phyloP scores from a whole-genome alignment of 2,888 invertebrate species.

The Julus scandinavius region DNA sequence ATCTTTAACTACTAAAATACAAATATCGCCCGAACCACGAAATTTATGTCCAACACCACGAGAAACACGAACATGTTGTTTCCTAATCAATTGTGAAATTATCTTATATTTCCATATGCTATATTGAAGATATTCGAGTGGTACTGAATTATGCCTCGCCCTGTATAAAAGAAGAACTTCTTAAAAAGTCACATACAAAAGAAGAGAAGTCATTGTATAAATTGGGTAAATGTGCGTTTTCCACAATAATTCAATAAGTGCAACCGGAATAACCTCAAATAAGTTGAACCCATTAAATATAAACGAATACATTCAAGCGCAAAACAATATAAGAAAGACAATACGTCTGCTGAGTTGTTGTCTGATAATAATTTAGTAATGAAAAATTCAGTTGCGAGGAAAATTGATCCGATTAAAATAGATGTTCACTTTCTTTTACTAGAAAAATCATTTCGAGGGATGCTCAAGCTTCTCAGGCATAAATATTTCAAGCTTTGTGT shows the following conservation, averaged over 20 bases:
- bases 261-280: background rate
- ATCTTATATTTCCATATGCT: no score
- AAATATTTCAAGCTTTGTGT: background rate
- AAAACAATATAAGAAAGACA: background rate
- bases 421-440: background rate
- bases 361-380: slow-evolving; percentile 25
- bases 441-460: background rate
- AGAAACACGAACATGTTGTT: no score
- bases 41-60: no score
- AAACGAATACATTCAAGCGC: background rate
- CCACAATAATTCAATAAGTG: slow-evolving; percentile 1
- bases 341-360: slow-evolving; percentile 22
- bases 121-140: no score
- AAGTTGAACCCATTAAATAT: slow-evolving; percentile 19
- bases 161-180: no score
- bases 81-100: no score
- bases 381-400: background rate
- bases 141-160: no score
- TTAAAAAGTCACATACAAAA: no score
- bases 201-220: background rate
- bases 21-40: no score
- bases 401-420: slow-evolving; percentile 33
- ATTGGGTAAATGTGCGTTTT: background rate
- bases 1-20: no score
- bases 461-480: background rate